phyloP scores from a whole-genome alignment of 2,113 vertebrate species.

The Tonatia bakeri region DNA sequence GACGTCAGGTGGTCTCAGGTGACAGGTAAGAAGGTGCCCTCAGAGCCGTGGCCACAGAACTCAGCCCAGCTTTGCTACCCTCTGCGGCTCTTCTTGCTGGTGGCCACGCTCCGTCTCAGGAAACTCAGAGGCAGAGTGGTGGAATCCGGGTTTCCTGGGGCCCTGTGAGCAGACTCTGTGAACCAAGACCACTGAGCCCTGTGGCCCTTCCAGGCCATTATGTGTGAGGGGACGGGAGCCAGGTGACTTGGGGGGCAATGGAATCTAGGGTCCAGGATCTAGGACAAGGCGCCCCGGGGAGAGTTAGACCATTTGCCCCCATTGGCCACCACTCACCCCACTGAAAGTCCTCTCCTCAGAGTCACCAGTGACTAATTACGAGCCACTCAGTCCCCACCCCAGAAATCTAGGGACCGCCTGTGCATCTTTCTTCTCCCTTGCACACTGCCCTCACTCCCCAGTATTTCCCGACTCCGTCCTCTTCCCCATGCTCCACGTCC shows the following conservation, averaged over 20 bases:
- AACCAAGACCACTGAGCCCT: neutral
- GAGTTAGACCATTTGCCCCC: neutral
- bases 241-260: neutral
- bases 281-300: neutral
- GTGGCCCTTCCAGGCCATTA: neutral
- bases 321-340: neutral
- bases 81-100: no score
- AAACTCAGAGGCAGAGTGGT: no score
- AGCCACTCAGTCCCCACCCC: accelerated
- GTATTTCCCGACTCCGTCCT: neutral
- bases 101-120: no score
- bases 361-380: neutral
- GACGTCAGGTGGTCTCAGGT: no score
- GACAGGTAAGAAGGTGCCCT: no score
- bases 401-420: no score
- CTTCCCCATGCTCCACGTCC: accelerated
- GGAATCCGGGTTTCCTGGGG: neutral
- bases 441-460: accelerated
- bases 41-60: no score
- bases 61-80: no score
- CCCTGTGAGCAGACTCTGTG: neutral
- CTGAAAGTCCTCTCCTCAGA: neutral
- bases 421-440: neutral
- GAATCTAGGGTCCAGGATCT: neutral
- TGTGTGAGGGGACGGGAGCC: neutral